Evolutionary conservation across 1,140 invertebrate genomes (phyloP), one percentile per base, ranked within the genome.

Genomic region (Orius insidiosus): DNA sequence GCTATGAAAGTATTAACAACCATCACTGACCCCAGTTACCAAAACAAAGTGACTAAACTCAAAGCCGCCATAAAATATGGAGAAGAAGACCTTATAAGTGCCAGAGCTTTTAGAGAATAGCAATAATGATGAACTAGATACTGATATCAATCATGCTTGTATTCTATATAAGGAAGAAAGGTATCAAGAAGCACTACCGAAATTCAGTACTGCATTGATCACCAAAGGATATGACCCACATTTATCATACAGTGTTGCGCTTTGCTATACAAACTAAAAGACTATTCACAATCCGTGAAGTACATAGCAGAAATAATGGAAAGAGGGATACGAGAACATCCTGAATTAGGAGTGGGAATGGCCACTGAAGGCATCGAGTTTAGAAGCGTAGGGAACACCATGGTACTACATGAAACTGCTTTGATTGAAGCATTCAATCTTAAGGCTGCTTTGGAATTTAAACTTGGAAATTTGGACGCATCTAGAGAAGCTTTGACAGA

Each of bases 371-470:
- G 92, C 6, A 88, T 93, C 51, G 89, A 95, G 69, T 81, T 94
- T 3, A 72, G 88, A 54, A 96, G 92, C 64, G 94, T 98, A 37
- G 95, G 94, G 10, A 99, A 98, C 65, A 95, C 93, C 2, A 67
- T 95, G 32, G 88, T 86, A 0, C 71, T 99, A 38, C 90, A 98
- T 59, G 82, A 98, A 63, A 96, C 94, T 14, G 92, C 92, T 30
- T 67, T 99, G 2, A 89, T 97, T 10, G 95, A 99, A 68, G 93
- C 95, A 0, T 96, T 98, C 58, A 99, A 98, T 67, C 69, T 99
- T 0, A 98, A 97, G 69, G 93, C 93, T 11, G 95, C 95, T 2
- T 93, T 98, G 54, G 93, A 98, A 65, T 98, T 92, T 65, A 86
- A 96, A 60, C 68, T 93, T 15, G 94, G 94, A 67, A 96, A 98